Percentiles rank a stretch among this genome's conserved stretches.
Conservation (phyloP, 2,113 vertebrate genomes). For the Otis tarda region DNA sequence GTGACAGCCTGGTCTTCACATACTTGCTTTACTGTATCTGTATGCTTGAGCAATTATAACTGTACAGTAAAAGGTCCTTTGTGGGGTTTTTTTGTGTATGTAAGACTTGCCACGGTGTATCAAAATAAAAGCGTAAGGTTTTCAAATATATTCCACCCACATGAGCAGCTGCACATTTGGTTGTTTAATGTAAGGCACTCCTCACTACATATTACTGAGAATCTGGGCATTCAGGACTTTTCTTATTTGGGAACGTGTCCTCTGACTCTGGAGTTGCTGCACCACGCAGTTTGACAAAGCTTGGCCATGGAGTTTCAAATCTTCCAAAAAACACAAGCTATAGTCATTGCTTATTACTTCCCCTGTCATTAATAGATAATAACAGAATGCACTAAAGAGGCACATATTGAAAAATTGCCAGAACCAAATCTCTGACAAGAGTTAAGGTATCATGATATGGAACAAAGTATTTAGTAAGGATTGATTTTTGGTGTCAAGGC, state of each 20-base stretch:
- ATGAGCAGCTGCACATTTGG: not conserved
- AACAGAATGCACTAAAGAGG: not conserved
- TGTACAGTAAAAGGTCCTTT: not conserved
- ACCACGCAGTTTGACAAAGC: not conserved
- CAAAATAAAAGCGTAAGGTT: not conserved
- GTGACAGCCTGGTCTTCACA: not conserved
- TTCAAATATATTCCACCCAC: not conserved
- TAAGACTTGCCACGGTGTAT: not conserved
- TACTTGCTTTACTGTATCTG: not conserved
- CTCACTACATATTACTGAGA: not conserved
- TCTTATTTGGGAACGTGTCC: not conserved
- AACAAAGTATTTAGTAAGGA: not conserved
- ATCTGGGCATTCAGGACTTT: not conserved
- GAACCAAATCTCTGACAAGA: not conserved
- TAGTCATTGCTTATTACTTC: not conserved
- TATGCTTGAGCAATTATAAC: not conserved
- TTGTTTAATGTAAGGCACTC: not conserved
- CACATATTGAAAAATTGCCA: not conserved
- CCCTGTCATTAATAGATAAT: not conserved
- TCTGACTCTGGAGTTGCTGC: not conserved
- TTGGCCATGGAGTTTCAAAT: not conserved
- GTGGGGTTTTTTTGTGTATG: not conserved
- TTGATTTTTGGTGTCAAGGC: not conserved
- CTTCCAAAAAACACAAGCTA: fast-evolving
- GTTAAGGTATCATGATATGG: not conserved